These are phyloP conservation scores for Tetraodon nigroviridis DNA, from an alignment of 2,113 vertebrate genomes.

Conservation along the genomic window DNA sequence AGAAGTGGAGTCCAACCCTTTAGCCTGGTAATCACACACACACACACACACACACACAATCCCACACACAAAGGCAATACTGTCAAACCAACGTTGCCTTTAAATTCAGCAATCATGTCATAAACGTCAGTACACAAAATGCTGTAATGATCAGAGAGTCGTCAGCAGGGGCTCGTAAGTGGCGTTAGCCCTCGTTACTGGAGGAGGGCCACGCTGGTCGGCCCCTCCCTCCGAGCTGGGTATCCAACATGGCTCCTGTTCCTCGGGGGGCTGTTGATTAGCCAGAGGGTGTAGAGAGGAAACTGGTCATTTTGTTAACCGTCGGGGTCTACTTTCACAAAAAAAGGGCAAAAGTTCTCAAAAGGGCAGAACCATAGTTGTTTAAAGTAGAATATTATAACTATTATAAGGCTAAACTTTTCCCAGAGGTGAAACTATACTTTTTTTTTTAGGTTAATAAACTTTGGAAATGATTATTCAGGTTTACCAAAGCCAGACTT, in stretches of 20 bases:
- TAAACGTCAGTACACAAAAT: conserved; percentile 26
- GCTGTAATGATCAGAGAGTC: background rate
- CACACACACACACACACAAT: conserved; percentile 16
- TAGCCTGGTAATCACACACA: background rate
- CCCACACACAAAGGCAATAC: background rate
- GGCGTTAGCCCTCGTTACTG: conserved; percentile 35
- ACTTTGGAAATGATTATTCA: too few species aligned
- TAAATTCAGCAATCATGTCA: conserved; percentile 27
- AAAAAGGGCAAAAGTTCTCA: background rate
- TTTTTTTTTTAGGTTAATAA: too few species aligned
- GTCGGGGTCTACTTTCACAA: conserved; percentile 2
- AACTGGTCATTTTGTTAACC: conserved; percentile 9
- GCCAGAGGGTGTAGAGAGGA: conserved; percentile 23
- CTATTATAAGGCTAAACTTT: too few species aligned
- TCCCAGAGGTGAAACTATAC: too few species aligned
- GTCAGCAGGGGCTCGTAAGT: conserved; percentile 6
- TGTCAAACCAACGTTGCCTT: conserved; percentile 14
- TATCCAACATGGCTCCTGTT: conserved; percentile 17
- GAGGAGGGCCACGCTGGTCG: conserved; percentile 15
- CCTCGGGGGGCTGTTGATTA: conserved; percentile 27
- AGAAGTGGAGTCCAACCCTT: background rate
- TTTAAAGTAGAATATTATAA: too few species aligned
- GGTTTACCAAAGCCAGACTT: too few species aligned
- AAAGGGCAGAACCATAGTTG: background rate
- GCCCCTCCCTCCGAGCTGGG: conserved; percentile 3